Evolutionary conservation across 2,888 invertebrate genomes (phyloP), one percentile per base, ranked within the genome.

Genomic region (Amphiduros pacificus): DNA sequence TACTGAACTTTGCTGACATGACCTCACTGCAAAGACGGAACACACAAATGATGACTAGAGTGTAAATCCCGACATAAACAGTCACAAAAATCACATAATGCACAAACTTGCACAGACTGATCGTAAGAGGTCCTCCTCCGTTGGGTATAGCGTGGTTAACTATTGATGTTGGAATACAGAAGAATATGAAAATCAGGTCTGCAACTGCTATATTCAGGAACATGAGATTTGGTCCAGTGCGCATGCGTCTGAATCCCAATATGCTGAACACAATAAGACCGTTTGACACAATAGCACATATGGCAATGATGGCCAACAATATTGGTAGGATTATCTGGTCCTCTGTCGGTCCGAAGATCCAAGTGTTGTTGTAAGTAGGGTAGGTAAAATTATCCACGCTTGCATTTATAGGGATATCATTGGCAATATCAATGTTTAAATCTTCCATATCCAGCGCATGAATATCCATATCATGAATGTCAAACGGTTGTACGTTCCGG

Each of bases 51-150:
- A 67, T 68, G 44, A 70, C 70, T 24, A 70, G 58, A 22, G 65
- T 68, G 66, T 70, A 70, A 44, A 69, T 62, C 26, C 60, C 36
- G 31, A 70, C 70, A 57, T 70, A 69, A 20, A 67, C 63, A n/a
- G 62, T 65, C 31, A 70, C 70, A 51, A 67, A 67, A 49, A 69
- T 65, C 48, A 67, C 50, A 62, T 70, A 70, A 44, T 70, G 68
- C 26, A 67, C 64, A 40, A 65, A 49, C 22, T 64, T 60, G 54
- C 66, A 66, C 22, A 66, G 22, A n/a, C 28, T 48, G 11, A 53
- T 28, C 20, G 41, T 54, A 3, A 55, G 57, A n/a, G 54, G 53
- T 22, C n/a, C 29, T 5, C 41, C 40, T 24, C 31, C 40, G 11
- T 29, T 31, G 14, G 36, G 50, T 4, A 49, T 29, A 6, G 63